Percentiles rank a stretch among this genome's conserved stretches.
Evolutionary conservation across 2,797 vertebrate genomes (phyloP).

Genomic region (Hydrolagus colliei): DNA sequence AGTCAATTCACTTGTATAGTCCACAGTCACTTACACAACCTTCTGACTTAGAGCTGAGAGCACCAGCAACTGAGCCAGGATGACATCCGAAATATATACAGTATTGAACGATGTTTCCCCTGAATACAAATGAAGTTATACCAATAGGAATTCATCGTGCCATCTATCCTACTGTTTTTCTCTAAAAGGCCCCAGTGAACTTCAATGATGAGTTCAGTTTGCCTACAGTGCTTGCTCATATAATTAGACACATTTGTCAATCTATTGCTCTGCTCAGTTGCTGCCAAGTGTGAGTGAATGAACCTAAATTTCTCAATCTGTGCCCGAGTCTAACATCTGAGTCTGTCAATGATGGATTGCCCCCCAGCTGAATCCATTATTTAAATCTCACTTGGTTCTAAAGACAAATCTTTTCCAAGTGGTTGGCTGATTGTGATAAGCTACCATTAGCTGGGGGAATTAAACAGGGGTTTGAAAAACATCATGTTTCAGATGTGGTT

Average conservation of each 20-base stretch:
- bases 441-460: background rate
- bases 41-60: no score
- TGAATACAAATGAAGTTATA: background rate
- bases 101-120: no score
- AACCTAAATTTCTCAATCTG: background rate
- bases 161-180: background rate
- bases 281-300: background rate
- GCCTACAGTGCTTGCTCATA: background rate
- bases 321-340: background rate
- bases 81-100: no score
- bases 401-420: background rate
- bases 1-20: no score
- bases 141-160: no score
- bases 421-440: background rate
- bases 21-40: no score
- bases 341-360: background rate
- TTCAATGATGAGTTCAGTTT: background rate
- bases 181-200: background rate
- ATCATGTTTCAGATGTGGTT: background rate
- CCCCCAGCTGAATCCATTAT: background rate
- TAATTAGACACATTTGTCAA: background rate
- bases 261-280: background rate
- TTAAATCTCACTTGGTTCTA: background rate
- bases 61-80: no score
- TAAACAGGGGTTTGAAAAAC: background rate